A percentile compares a stretch with the other conserved stretches of the same genome.
Conservation (phyloP, 2,888 invertebrate species). For the Amiota communis region DNA sequence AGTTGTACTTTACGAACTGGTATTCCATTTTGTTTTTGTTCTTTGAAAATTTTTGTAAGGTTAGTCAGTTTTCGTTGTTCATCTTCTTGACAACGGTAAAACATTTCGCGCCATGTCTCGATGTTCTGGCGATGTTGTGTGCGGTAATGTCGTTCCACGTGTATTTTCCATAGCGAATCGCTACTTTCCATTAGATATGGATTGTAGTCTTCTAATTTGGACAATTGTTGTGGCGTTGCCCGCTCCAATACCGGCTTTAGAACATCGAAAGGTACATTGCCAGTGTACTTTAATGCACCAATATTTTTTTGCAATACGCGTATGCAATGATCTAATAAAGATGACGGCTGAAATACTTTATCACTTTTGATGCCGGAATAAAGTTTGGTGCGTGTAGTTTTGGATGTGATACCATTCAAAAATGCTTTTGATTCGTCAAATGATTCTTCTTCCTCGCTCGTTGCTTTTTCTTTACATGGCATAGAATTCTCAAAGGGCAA, state of each 20-base stretch:
- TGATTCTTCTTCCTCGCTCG: conserved; percentile 60
- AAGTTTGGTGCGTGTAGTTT: conserved; percentile 90
- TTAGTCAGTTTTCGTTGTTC: conserved; percentile 86
- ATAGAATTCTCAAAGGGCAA: conserved; percentile 88
- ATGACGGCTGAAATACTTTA: conserved; percentile 77
- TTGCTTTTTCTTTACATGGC: conserved; percentile 75
- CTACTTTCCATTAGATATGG: conserved; percentile 93
- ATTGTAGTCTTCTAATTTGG: conserved; percentile 89
- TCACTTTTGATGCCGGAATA: conserved; percentile 86
- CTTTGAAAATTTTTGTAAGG: conserved; percentile 87
- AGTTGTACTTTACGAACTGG: conserved; percentile 91
- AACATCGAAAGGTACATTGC: conserved; percentile 92
- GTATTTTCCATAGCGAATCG: conserved; percentile 89
- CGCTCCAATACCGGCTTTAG: conserved; percentile 90
- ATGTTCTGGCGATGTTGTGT: conserved; percentile 83
- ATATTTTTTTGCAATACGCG: conserved; percentile 92
- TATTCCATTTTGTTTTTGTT: conserved; percentile 80
- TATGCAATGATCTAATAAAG: conserved; percentile 88
- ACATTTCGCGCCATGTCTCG: conserved; percentile 94
- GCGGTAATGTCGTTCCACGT: conserved; percentile 86
- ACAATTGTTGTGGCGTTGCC: conserved; percentile 88
- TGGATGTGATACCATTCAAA: conserved; percentile 82
- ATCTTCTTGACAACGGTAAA: conserved; percentile 88
- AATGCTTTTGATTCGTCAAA: conserved; percentile 81
- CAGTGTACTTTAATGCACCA: conserved; percentile 92